These are phyloP conservation scores for Sinohyriopsis cumingii DNA, from an alignment of 2,888 invertebrate genomes.

Conservation along the genomic window DNA sequence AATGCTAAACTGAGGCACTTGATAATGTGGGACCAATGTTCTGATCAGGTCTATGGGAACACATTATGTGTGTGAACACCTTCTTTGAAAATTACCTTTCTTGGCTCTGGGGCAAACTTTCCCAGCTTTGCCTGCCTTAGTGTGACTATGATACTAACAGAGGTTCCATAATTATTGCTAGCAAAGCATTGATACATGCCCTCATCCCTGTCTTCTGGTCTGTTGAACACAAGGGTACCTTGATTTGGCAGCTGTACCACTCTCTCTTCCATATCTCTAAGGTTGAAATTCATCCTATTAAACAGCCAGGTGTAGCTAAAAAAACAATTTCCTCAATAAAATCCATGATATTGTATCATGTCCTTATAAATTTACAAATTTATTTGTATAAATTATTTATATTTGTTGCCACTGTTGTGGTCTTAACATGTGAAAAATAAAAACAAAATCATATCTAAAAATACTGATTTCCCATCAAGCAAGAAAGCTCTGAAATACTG, in stretches of 20 bases:
- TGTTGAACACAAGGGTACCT: conserved; percentile 92
- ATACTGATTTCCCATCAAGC: too few relatives aligned
- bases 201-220: conserved; percentile 91
- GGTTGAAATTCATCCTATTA: conserved; percentile 95
- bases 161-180: conserved; percentile 92
- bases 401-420: too few relatives aligned
- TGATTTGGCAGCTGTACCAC: conserved; percentile 91
- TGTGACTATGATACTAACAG: conserved; percentile 81
- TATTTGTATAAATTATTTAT: too few relatives aligned
- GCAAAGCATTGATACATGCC: conserved; percentile 98
- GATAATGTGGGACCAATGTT: too few relatives aligned
- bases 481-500: too few relatives aligned
- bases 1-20: too few relatives aligned
- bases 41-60: too few relatives aligned
- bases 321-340: not conserved
- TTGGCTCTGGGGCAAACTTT: conserved; percentile 71
- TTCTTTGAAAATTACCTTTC: conserved; percentile 13
- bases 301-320: conserved; percentile 86
- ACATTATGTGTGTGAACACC: not conserved
- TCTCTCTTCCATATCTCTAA: conserved; percentile 93
- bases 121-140: conserved; percentile 60
- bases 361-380: too few relatives aligned
- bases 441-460: too few relatives aligned
- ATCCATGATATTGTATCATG: too few relatives aligned
- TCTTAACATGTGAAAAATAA: too few relatives aligned